A percentile compares a stretch with the other conserved stretches of the same genome.
phyloP scores from a whole-genome alignment of 2,888 invertebrate genomes.

The Operophtera brumata region DNA sequence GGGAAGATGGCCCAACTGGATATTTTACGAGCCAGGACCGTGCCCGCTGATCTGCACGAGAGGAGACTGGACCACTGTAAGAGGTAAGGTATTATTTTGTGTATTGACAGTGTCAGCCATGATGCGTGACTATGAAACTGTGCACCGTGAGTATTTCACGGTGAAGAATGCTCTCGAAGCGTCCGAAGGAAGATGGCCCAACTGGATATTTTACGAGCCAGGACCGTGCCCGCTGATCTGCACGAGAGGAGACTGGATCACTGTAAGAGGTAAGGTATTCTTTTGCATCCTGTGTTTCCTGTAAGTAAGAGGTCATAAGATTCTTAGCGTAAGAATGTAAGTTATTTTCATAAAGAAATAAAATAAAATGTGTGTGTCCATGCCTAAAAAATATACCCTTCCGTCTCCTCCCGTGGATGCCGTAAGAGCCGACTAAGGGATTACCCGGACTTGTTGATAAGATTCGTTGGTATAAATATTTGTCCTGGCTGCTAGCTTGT shows the following conservation, averaged over 20 bases:
- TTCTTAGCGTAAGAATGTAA: too few relatives aligned
- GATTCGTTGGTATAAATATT: too few relatives aligned
- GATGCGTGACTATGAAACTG: constrained; percentile 83
- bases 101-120: constrained; percentile 82
- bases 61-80: constrained; percentile 87
- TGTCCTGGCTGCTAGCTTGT: too few relatives aligned
- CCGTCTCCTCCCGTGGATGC: too few relatives aligned
- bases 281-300: too few relatives aligned
- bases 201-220: constrained; percentile 74
- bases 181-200: constrained; percentile 80
- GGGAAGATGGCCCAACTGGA: constrained; percentile 81
- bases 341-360: too few relatives aligned
- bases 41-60: constrained; percentile 84
- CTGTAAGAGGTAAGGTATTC: constrained; percentile 84
- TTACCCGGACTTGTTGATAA: too few relatives aligned
- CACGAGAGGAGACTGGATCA: constrained; percentile 86
- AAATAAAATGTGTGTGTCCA: too few relatives aligned
- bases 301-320: too few relatives aligned
- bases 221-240: constrained; percentile 82
- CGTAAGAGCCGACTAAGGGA: too few relatives aligned
- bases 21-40: constrained; percentile 75
- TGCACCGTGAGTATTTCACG: constrained; percentile 82
- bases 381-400: too few relatives aligned
- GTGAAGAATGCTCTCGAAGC: constrained; percentile 81
- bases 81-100: too few relatives aligned